A percentile compares a stretch with the other conserved stretches of the same genome.
These are phyloP conservation scores for Drosophila sordidula DNA, from an alignment of 2,888 invertebrate genomes.

Conservation along the genomic window DNA sequence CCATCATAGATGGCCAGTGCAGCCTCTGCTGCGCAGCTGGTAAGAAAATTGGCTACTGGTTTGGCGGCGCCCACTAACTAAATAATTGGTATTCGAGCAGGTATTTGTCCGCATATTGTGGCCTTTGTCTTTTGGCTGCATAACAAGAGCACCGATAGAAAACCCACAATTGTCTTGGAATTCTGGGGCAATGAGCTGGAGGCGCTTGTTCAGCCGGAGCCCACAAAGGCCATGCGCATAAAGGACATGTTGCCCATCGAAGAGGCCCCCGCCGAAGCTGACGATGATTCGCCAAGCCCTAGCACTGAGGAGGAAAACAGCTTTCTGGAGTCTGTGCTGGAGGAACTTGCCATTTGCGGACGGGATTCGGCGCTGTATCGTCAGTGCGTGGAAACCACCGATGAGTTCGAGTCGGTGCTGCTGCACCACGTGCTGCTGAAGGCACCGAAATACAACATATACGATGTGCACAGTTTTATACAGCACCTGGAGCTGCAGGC, in stretches of 20 bases:
- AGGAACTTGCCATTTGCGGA: constrained; percentile 82
- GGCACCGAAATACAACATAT: constrained; percentile 78
- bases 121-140: constrained; percentile 83
- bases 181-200: constrained; percentile 83
- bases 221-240: constrained; percentile 68
- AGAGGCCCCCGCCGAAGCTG: constrained; percentile 58
- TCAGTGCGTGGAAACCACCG: constrained; percentile 81
- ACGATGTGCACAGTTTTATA: constrained; percentile 77
- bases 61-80: neutral
- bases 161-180: constrained; percentile 66
- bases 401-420: constrained; percentile 83
- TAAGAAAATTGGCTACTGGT: constrained; percentile 18
- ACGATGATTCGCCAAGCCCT: constrained; percentile 66
- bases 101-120: constrained; percentile 78
- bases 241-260: constrained; percentile 74
- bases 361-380: constrained; percentile 81
- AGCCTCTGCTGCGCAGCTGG: constrained; percentile 70
- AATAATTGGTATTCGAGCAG: constrained; percentile 41
- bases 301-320: constrained; percentile 70
- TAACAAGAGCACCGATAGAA: constrained; percentile 68
- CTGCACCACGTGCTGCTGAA: constrained; percentile 83
- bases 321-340: constrained; percentile 80
- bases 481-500: constrained; percentile 83
- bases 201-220: constrained; percentile 67
- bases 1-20: constrained; percentile 74